Base-by-base conservation (phyloP, 2,888 invertebrate species). In the Drosophila infuscata region DNA sequence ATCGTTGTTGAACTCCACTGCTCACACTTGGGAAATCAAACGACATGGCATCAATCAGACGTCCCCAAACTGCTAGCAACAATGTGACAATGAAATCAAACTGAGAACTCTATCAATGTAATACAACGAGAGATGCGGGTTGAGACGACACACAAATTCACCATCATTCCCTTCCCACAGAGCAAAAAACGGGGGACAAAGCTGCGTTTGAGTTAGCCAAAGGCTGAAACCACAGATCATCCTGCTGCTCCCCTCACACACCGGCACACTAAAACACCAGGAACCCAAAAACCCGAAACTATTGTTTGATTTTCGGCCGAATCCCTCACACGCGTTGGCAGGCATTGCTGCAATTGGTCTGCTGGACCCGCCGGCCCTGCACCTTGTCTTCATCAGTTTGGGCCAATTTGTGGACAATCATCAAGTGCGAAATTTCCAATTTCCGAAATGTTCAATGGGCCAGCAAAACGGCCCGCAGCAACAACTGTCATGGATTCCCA, bases 401-500 rank as follows among this genome's bases (percentile, higher is more conserved):
- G 74, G 81, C 83, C 89, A 86, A 89, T 89, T 85, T 89, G 84
- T 78, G 68, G 74, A 68, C 92, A 92, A 76, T 81, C 81, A 78
- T 81, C 77, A 87, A 93, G 79, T 66, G 91, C 92, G 94, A 94
- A 95, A 83, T 88, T 90, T 38, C 95, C 95, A 67, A 95, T 89
- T 79, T 93, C 81, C 54, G 91, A 92, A 30, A 94, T 88, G 81
- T 94, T 93, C 72, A 95, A 92, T 76, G 91, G 91, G 15, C 95
- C 95, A 60, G 94, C 94, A 75, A 88, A 83, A 82, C 76, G 83
- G 83, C 85, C 85, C 86, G 88, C 90, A 64, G 63, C 81, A 76
- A 79, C 82, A 74, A 81, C 73, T 79, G 79, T 77, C 79, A 79
- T 70, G 63, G 79, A 81, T 77, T 60, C 81, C 60, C 70, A 79